Percentiles rank a stretch among this genome's conserved stretches.
These are phyloP conservation scores for Pelochelys cantorii DNA, from an alignment of 2,797 vertebrate genomes.

Conservation along the genomic window DNA sequence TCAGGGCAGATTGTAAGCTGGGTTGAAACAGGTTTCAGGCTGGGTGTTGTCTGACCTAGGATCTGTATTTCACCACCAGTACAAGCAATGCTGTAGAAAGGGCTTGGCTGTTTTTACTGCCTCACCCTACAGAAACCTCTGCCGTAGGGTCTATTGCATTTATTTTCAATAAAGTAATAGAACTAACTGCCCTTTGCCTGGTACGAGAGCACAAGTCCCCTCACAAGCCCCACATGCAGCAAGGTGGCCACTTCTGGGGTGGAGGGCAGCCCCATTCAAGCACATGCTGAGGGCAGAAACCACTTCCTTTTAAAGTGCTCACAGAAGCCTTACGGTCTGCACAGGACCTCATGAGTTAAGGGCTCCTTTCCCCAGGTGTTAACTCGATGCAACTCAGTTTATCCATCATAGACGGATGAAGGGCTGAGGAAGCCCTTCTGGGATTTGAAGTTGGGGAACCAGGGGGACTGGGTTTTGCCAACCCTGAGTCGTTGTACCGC, in stretches of 20 bases:
- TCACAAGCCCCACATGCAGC: not conserved
- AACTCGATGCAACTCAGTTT: not conserved
- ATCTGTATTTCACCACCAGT: not conserved
- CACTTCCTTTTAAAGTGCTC: not conserved
- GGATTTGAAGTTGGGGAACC: not conserved
- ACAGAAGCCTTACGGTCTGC: not conserved
- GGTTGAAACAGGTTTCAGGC: not conserved
- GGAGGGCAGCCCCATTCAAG: not conserved
- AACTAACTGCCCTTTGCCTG: not conserved
- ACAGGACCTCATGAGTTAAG: not conserved
- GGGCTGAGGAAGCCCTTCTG: not conserved
- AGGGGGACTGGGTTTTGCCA: not conserved
- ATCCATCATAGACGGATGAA: not conserved
- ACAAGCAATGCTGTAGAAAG: not conserved
- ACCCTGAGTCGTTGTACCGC: rapidly evolving
- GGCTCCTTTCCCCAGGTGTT: not conserved
- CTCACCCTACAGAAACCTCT: not conserved
- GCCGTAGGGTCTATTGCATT: not conserved
- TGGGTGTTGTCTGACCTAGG: not conserved
- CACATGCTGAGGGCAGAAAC: not conserved
- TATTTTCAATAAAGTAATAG: not conserved
- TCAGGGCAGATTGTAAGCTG: not conserved
- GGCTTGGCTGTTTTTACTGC: not conserved
- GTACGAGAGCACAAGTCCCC: not conserved
- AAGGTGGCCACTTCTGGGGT: not conserved